Evolutionary conservation across 1,140 invertebrate species (phyloP), one percentile per base, ranked within the genome.

Genomic region (Solen grandis): DNA sequence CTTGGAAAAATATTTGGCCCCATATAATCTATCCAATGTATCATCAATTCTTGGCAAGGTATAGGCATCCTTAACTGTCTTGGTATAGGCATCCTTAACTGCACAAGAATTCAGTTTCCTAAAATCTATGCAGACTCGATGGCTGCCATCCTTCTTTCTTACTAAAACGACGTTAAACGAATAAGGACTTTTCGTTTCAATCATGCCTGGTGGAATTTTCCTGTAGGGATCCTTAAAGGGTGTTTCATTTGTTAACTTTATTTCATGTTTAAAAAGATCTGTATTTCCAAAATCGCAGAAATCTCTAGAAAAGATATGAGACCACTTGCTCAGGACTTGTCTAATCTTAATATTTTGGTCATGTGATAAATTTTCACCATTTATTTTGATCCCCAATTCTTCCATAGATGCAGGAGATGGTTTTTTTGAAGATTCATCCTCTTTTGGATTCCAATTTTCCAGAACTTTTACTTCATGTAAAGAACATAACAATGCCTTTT

Each of bases 191-290:
- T 52, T 69, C 77, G 41, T 10, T 70, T 13, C 27, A 22, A 77
- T 46, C 55, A 83, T 60, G 50, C 63, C 63, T 22, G 73, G 59
- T 13, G 74, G 41, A 22, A 83, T 77, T 35, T 36, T 36, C 10
- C 81, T 22, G 54, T 73, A 78, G 2, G 81, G 33, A 55, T 79
- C 60, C 35, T 83, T 79, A 50, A 70, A 70, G 16, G 68, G 41
- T 31, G 3, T 70, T 38, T 72, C 50, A 72, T 59, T 14, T 14
- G 1, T 55, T 8, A 79, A 27, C n/a, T 68, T 54, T 22, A 83
- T 78, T 13, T 79, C 25, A 66, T 83, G 75, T 29, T 83, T n/a
- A 8, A 79, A 50, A 27, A 82, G n/a, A 35, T 76, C 31, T 8
- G 82, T 76, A 2, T 27, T 52, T 16, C 78, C 66, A 19, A 79